These are phyloP conservation scores for Esox niger DNA, from an alignment of 2,113 vertebrate species.

Conservation along the genomic window DNA sequence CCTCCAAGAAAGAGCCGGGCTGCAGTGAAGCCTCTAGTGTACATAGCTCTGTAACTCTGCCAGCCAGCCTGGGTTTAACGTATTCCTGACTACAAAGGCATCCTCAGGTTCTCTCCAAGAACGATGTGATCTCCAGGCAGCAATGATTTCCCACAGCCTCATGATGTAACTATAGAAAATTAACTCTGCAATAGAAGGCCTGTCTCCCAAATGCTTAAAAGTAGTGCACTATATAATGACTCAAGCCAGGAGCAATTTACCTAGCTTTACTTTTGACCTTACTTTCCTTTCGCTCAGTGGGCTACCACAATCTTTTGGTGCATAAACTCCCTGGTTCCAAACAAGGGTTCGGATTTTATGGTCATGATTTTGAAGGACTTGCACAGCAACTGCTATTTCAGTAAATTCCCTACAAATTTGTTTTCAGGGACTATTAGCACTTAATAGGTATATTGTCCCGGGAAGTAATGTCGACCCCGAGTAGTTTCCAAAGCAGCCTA, in stretches of 20 bases:
- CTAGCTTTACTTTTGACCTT: no score
- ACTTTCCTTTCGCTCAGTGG: no score
- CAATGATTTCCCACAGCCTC: background rate
- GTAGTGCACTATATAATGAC: no score
- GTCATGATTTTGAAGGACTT: no score
- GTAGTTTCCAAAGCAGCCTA: constrained; percentile 28
- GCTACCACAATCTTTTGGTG: no score
- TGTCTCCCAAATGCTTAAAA: no score
- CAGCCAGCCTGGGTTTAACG: background rate
- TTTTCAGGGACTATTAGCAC: background rate
- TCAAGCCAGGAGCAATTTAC: no score
- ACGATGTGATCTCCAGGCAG: background rate
- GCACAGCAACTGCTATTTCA: no score
- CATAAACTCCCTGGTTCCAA: no score
- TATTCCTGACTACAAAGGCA: background rate
- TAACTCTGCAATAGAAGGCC: background rate
- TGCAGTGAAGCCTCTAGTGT: background rate
- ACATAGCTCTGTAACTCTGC: background rate
- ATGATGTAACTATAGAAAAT: background rate
- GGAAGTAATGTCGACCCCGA: background rate
- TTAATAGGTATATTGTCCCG: constrained; percentile 9
- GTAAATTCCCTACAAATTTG: no score
- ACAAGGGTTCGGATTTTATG: no score
- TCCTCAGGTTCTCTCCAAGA: background rate
- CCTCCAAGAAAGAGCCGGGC: background rate